These are phyloP conservation scores for Talpa occidentalis DNA, from an alignment of 2,113 vertebrate species.

Conservation along the genomic window DNA sequence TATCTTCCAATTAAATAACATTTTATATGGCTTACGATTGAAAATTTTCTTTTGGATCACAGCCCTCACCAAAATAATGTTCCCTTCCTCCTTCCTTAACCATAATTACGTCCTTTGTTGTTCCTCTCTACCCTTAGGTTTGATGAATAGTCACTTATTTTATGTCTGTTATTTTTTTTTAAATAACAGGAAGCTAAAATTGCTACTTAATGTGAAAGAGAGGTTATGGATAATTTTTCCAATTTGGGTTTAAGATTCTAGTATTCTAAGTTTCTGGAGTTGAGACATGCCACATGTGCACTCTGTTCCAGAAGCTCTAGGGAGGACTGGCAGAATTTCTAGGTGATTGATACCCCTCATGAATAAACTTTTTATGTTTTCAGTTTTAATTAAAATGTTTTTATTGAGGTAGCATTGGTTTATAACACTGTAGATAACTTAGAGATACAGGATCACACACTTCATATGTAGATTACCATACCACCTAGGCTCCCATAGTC, in stretches of 20 bases:
- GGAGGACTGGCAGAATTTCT: constrained; percentile 45
- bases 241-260: constrained; percentile 28
- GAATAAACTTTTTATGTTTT: not conserved
- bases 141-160: constrained; percentile 27
- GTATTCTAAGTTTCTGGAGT: constrained; percentile 20
- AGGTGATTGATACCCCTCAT: constrained; percentile 28
- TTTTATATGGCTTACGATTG: not conserved
- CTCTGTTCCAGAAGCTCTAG: constrained; percentile 29
- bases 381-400: not conserved
- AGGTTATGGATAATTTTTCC: constrained; percentile 4
- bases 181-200: not conserved
- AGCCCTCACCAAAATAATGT: constrained; percentile 32
- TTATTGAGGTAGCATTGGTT: no score
- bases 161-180: constrained; percentile 13
- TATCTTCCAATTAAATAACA: not conserved
- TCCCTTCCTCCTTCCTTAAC: not conserved
- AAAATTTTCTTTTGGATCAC: constrained; percentile 15
- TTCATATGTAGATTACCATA: no score
- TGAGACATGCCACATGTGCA: not conserved
- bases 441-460: no score
- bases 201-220: constrained; percentile 40
- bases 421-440: no score
- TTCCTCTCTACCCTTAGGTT: not conserved
- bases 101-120: not conserved
- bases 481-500: no score